Base-by-base conservation (phyloP, 2,797 vertebrate genomes). In the Gallirallus australis region DNA sequence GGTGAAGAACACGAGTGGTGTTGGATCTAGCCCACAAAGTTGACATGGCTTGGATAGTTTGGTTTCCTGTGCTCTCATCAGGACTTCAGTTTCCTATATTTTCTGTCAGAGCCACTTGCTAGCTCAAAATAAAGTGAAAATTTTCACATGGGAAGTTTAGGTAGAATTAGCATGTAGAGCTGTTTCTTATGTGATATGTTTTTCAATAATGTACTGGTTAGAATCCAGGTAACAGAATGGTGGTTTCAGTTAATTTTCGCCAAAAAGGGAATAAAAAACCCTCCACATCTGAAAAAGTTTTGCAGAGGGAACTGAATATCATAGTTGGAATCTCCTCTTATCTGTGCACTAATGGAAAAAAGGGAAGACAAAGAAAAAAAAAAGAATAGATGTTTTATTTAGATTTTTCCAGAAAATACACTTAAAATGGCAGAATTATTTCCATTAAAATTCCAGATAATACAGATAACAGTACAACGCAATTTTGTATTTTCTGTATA, bases 401-500 rank as follows among this genome's bases (percentile, higher is more conserved):
- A 77, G 25, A 73, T 76, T 97, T 96, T 95, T 94, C 37, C 42
- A 54, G 56, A 82, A 35, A 80, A 80, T 89, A 70, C 69, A 52
- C 39, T 90, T 97, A 63, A 73, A 89, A 47, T 28, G 91, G 54
- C 69, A 86, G 92, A 96, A 95, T 95, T 91, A 89, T 78, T 95
- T 96, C 56, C 33, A 75, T 91, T 94, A 94, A 79, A 31, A 33
- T 65, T 90, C 66, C 21, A 86, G n/a, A n/a, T 57, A 97, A 93
- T 92, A 87, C 28, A 91, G 79, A 57, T 94, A 96, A 63, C 37
- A 95, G 27, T 87, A 64, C 53, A 92, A 73, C 45, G 80, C 92
- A 94, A 86, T 93, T 94, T 96, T 96, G 33, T 64, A 61, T 82
- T 94, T 92, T 35, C 87, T 97, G 54, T 18, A n/a, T 71, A 79